Percentiles rank a stretch among this genome's conserved stretches.
Evolutionary conservation across 2,888 invertebrate genomes (phyloP).

Genomic region (Trichacis sp.): DNA sequence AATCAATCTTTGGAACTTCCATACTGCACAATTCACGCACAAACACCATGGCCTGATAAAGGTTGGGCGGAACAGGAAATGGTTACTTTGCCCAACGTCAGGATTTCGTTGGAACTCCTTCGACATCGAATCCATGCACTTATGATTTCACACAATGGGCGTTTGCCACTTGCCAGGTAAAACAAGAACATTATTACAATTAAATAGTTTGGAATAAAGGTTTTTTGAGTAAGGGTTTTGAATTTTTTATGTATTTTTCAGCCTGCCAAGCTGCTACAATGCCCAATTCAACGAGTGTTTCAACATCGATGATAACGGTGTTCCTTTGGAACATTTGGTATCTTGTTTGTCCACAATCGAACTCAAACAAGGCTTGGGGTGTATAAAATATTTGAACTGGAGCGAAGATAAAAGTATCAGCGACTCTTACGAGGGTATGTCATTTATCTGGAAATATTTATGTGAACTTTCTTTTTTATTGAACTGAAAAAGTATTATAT

Average conservation of each 20-base stretch:
- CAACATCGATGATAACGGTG: constrained; percentile 78
- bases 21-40: constrained; percentile 78
- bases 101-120: constrained; percentile 74
- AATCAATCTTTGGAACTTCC: constrained; percentile 73
- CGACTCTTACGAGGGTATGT: constrained; percentile 63
- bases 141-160: constrained; percentile 81
- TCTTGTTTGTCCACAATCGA: constrained; percentile 84
- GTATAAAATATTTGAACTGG: constrained; percentile 73
- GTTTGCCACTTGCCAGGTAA: constrained; percentile 83
- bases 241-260: constrained; percentile 57
- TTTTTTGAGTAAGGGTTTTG: neutral
- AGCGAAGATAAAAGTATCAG: constrained; percentile 57
- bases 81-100: constrained; percentile 74
- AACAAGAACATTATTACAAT: constrained; percentile 21
- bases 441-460: too few relatives aligned
- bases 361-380: constrained; percentile 70
- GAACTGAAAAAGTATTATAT: too few relatives aligned
- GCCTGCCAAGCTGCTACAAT: constrained; percentile 86
- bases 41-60: constrained; percentile 72
- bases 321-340: constrained; percentile 90
- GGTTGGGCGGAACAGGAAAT: constrained; percentile 83
- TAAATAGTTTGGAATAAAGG: neutral
- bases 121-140: constrained; percentile 76
- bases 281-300: constrained; percentile 77
- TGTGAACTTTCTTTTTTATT: too few relatives aligned